These are phyloP conservation scores for Carduelis carduelis DNA, from an alignment of 2,797 vertebrate species.

Conservation along the genomic window DNA sequence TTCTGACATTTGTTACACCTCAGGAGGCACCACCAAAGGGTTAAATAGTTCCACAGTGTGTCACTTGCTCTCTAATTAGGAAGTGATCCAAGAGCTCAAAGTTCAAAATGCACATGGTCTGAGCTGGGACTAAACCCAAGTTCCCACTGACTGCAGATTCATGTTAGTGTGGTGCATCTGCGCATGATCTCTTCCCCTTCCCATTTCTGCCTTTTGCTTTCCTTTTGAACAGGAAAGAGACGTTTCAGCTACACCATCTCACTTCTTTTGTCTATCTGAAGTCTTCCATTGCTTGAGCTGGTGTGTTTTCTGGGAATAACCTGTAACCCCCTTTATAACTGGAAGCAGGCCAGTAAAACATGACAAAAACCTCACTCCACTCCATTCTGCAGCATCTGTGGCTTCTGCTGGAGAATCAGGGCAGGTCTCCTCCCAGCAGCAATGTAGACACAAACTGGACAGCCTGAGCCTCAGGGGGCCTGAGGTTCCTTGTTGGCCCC, in stretches of 20 bases:
- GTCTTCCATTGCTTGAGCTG: not conserved
- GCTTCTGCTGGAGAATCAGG: not conserved
- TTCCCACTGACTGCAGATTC: conserved; percentile 2
- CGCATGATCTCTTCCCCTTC: not conserved
- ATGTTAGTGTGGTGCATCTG: not conserved
- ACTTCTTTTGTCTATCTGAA: not conserved
- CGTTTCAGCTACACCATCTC: not conserved
- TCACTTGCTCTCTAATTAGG: not conserved
- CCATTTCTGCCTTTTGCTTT: not conserved
- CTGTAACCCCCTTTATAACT: not conserved
- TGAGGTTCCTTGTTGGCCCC: not conserved
- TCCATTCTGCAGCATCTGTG: not conserved
- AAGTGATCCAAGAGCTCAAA: conserved; percentile 34
- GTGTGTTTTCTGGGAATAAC: conserved; percentile 6
- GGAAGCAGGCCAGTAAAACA: conserved; percentile 17
- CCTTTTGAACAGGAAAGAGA: not conserved
- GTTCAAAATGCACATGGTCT: conserved; percentile 36
- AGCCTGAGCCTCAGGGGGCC: not conserved
- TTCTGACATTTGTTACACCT: not conserved
- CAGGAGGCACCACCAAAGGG: not conserved
- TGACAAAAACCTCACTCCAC: not conserved
- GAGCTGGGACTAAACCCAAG: conserved; percentile 17
- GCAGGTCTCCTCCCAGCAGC: not conserved
- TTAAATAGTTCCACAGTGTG: conserved; percentile 21
- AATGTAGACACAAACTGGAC: not conserved